Percentiles rank a stretch among this genome's conserved stretches.
Conservation (phyloP, 2,888 invertebrate species). For the Dimorphilus gyrociliatus region DNA sequence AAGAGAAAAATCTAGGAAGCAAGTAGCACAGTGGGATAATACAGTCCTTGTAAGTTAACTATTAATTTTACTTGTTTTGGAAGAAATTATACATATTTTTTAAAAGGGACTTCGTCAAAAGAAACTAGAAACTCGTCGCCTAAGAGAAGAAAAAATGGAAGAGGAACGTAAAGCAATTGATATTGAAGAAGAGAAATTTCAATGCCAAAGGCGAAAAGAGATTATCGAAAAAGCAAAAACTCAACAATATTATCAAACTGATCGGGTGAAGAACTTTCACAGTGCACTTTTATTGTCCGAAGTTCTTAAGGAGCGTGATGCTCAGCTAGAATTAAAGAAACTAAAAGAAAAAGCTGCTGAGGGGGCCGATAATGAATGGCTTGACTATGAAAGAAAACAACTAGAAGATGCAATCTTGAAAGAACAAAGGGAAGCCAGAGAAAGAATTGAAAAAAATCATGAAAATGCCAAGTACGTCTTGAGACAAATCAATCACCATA, state of each 20-base stretch:
- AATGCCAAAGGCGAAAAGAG: conserved; percentile 29
- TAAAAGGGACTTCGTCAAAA: conserved; percentile 30
- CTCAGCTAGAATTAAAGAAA: conserved; percentile 33
- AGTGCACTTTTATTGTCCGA: conserved; percentile 35
- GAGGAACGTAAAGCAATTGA: conserved; percentile 28
- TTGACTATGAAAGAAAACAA: conserved; percentile 17
- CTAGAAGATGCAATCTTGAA: conserved; percentile 23
- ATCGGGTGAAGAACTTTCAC: conserved; percentile 37
- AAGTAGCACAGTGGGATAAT: conserved; percentile 35
- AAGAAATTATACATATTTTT: conserved; percentile 2
- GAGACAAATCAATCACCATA: conserved; percentile 16
- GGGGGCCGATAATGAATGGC: conserved; percentile 21
- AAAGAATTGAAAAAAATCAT: conserved; percentile 16
- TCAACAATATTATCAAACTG: conserved; percentile 37
- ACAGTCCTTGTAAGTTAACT: conserved; percentile 35
- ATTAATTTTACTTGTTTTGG: no score
- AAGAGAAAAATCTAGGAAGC: conserved; percentile 27
- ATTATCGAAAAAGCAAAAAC: conserved; percentile 37
- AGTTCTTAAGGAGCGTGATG: conserved; percentile 37
- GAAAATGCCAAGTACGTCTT: conserved; percentile 21
- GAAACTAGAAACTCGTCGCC: conserved; percentile 30
- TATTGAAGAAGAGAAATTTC: conserved; percentile 34
- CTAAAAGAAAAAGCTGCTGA: conserved; percentile 19
- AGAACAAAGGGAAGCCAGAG: conserved; percentile 22
- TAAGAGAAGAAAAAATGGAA: conserved; percentile 33